Base-by-base conservation (phyloP, 30 jellyfish, hydroid and myxozoan species). In the Chironex yamaguchii region DNA sequence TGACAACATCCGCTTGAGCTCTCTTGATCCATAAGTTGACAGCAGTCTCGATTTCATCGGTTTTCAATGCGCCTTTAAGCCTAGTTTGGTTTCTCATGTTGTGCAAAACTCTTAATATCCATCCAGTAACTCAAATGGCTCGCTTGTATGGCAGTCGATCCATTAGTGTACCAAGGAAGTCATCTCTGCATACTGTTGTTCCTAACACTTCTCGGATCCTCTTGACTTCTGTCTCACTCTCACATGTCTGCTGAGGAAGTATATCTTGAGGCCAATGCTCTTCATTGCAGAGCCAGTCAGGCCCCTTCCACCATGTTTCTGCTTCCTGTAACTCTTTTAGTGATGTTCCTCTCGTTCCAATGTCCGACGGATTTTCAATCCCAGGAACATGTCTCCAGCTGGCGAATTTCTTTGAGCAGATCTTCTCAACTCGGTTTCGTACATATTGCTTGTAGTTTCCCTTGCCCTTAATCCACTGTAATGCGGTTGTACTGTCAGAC, bases 401-500 rank as follows among this genome's bases (percentile, higher is more conserved):
- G 53, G 81, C 30, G 83, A 6, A 70, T 4, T 62, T 69, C 54
- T 80, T 89, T 54, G 52, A 17, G 33, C 30, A 28, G 2, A 79
- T 89, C 73, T 89, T 81, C 53, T 64, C 63, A 6, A 89, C 95
- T 36, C 95, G 36, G 62, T 89, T 82, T 14, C 36, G 2, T 0
- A 81, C 97, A 66, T 70, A 89, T 67, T 81, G 89, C 31, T 69
- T 77, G 36, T 87, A 87, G 23, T 35, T 26, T 27, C 81, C 87
- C 52, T 62, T 80, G 1, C 90, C 90, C 36, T 42, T 65, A 24
- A 89, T 71, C 95, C 94, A 68, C 49, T 89, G 87, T 20, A 89
- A 42, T 4, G 95, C 91, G 34, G 83, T 90, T 1, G 83, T 82
- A 76, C 91, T 68, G 35, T 82, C 96, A 6, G 78, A 50, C 86